A percentile compares a stretch with the other conserved stretches of the same genome.
These are phyloP conservation scores for Sipha flava DNA, from an alignment of 1,140 invertebrate species.

Conservation along the genomic window DNA sequence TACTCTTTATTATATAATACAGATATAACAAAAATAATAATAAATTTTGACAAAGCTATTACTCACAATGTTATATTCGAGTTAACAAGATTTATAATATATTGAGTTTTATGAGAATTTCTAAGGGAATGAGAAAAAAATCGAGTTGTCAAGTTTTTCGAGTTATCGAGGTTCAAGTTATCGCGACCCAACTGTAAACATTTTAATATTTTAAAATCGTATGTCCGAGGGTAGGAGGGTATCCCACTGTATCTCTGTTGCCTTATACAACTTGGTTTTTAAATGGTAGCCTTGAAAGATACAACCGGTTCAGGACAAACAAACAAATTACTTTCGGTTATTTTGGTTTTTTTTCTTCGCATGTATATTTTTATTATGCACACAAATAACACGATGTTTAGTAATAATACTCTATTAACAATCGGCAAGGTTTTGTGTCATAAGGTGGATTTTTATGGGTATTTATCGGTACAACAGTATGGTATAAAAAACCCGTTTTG, in stretches of 20 bases:
- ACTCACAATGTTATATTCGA: too few relatives aligned
- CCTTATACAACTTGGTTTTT: background rate
- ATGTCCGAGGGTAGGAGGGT: background rate
- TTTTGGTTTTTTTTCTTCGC: background rate
- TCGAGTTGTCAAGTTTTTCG: too few relatives aligned
- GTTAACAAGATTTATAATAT: too few relatives aligned
- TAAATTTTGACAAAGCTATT: too few relatives aligned
- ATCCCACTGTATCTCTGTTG: background rate
- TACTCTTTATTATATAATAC: too few relatives aligned
- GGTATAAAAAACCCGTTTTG: background rate
- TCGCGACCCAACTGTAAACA: too few relatives aligned
- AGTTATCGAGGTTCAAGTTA: too few relatives aligned
- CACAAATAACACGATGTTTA: background rate
- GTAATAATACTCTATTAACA: background rate
- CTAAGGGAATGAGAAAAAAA: too few relatives aligned
- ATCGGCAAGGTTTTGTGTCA: background rate
- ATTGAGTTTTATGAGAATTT: too few relatives aligned
- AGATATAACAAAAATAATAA: too few relatives aligned
- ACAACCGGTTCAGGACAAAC: background rate
- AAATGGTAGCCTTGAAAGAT: background rate
- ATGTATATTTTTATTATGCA: background rate
- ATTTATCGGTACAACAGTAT: background rate
- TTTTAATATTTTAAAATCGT: too few relatives aligned
- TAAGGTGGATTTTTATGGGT: background rate
- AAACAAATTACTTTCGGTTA: conserved; percentile 12